A percentile compares a stretch with the other conserved stretches of the same genome.
phyloP scores from a whole-genome alignment of 2,113 vertebrate species.

The Orthochromis malagaraziensis region DNA sequence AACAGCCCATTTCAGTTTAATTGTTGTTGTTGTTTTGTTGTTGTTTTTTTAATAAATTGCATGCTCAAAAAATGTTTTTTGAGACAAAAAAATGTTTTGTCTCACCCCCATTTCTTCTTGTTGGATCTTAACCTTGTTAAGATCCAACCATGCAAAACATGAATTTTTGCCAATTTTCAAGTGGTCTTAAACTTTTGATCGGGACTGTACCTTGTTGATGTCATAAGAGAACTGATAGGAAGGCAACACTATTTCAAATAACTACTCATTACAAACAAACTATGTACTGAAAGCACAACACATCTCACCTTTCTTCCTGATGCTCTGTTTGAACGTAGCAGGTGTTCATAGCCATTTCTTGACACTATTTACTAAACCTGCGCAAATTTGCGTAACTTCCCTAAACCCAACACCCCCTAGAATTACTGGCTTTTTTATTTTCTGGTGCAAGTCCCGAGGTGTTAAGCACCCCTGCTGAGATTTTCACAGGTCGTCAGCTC shows the following conservation, averaged over 20 bases:
- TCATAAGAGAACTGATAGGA: background rate
- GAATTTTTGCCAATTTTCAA: background rate
- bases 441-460: no score
- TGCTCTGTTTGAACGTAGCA: background rate
- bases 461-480: no score
- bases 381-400: no score
- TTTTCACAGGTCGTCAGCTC: no score
- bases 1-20: background rate
- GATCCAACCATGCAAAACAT: background rate
- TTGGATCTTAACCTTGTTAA: background rate
- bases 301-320: background rate
- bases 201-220: background rate
- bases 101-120: background rate
- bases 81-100: background rate
- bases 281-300: accelerated
- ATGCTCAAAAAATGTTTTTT: background rate
- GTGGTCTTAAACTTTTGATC: accelerated
- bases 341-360: background rate
- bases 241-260: background rate
- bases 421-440: no score
- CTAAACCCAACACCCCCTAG: no score
- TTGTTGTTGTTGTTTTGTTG: background rate
- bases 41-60: background rate
- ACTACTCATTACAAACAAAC: background rate
- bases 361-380: no score